phyloP scores from a whole-genome alignment of 2,113 vertebrate genomes.

The Galemys pyrenaicus region DNA sequence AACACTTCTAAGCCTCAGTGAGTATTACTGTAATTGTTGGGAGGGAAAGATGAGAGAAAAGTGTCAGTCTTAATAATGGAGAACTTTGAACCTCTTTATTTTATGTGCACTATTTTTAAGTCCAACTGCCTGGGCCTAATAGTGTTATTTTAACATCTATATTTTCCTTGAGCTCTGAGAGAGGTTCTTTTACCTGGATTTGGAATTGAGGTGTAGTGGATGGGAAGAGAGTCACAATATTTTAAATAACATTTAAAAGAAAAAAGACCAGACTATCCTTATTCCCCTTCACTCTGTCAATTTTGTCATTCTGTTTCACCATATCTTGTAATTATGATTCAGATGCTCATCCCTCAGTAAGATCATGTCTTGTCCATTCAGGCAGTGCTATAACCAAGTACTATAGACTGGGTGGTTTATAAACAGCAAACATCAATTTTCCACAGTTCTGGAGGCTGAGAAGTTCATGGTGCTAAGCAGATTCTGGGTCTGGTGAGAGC shows the following conservation, averaged over 20 bases:
- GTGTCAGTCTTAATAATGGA: not conserved
- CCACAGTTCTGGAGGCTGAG: not conserved
- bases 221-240: not conserved
- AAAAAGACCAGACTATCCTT: not conserved
- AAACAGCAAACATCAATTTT: not conserved
- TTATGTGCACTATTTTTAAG: not conserved
- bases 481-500: not conserved
- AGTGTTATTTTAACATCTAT: not conserved
- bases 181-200: not conserved
- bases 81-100: not conserved
- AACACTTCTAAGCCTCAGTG: not conserved
- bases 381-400: not conserved
- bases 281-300: not conserved
- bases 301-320: not conserved
- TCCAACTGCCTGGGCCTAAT: not conserved
- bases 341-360: too few relatives aligned
- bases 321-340: not conserved
- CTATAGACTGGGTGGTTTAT: not conserved
- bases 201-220: not conserved
- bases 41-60: constrained; percentile 7
- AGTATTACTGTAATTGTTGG: not conserved
- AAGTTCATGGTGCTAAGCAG: not conserved
- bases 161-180: not conserved
- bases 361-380: not conserved
- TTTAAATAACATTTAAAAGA: not conserved